Evolutionary conservation across 2,888 invertebrate species (phyloP).

Genomic region (Platypus cylindrus): DNA sequence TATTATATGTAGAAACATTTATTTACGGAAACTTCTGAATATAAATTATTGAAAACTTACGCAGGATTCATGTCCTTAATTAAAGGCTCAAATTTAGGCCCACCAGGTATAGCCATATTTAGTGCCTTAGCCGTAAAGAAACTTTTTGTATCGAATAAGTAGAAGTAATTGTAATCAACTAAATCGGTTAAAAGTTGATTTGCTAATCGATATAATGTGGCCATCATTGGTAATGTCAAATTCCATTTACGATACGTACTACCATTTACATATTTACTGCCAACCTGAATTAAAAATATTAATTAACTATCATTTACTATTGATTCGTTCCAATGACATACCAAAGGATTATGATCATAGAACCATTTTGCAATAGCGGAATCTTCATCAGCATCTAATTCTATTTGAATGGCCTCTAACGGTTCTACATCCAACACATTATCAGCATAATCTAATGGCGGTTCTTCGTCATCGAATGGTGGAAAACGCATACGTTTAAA

Average conservation of each 20-base stretch:
- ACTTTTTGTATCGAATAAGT: constrained; percentile 96
- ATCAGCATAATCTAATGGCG: constrained; percentile 97
- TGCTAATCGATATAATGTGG: constrained; percentile 91
- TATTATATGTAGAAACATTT: constrained; percentile 1
- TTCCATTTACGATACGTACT: constrained; percentile 96
- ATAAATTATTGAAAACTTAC: constrained; percentile 38
- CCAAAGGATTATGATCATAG: constrained; percentile 93
- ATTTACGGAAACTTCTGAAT: neutral
- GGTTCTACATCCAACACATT: constrained; percentile 99
- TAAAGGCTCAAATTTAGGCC: constrained; percentile 98
- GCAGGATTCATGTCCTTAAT: constrained; percentile 95
- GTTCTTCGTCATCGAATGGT: constrained; percentile 99
- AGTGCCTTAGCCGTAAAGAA: constrained; percentile 99
- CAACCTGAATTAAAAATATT: constrained; percentile 34
- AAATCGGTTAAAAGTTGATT: constrained; percentile 96
- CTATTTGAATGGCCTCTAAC: constrained; percentile 96
- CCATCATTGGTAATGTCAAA: constrained; percentile 91
- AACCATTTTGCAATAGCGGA: constrained; percentile 89
- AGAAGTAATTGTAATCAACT: constrained; percentile 97
- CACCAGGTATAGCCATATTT: constrained; percentile 99
- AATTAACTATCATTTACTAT: neutral
- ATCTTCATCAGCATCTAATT: constrained; percentile 91
- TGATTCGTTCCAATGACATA: constrained; percentile 29
- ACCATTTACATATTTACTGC: constrained; percentile 87
- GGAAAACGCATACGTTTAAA: constrained; percentile 99